Evolutionary conservation across 2,797 vertebrate species (phyloP), one percentile per base, ranked within the genome.

Genomic region (Poeciliopsis gracilis): DNA sequence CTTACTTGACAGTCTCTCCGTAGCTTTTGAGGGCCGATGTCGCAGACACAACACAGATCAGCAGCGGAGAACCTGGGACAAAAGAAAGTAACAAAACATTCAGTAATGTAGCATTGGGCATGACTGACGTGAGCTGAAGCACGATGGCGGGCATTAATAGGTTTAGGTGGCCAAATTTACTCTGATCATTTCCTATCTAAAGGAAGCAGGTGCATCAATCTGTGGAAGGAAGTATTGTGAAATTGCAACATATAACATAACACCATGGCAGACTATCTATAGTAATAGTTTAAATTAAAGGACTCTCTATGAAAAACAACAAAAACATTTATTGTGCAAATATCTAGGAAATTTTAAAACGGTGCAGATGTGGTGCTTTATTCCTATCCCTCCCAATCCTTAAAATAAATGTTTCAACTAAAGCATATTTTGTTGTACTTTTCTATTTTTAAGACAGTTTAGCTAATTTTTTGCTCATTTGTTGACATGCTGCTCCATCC

Each of bases 41-140:
- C 53, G 97, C 81, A 43, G 98, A 98, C 75, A 98, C 93, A 15
- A 96, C 82, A 45, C 97, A 99, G 77, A 99, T 97, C 77, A 98
- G 84, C 70, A 99, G 78, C 0, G 98, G 97, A 79, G 95, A 96
- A 16, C 98, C 98, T 99, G 91, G 51, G 7, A 74, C 53, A 79
- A 76, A 87, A 18, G 87, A 25, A 77, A 67, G 20, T 79, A 80
- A 23, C 55, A 30, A 72, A 75, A 4, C n/a, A 45, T 71, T 72
- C 11, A 82, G 46, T 51, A 16, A 80, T 61, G 67, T 46, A 71
- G 73, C 10, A 30, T 70, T 13, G 76, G 16, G 9, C 46, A 15
- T 55, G 20, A 51, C 13, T 77, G 30, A 75, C 63, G 59, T 43
- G 41, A 43, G 28, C 30, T 23, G 36, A 38, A 38, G 23, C 7